A percentile compares a stretch with the other conserved stretches of the same genome.
Conservation (phyloP, 2,888 invertebrate genomes). For the Saturnia pavonia region DNA sequence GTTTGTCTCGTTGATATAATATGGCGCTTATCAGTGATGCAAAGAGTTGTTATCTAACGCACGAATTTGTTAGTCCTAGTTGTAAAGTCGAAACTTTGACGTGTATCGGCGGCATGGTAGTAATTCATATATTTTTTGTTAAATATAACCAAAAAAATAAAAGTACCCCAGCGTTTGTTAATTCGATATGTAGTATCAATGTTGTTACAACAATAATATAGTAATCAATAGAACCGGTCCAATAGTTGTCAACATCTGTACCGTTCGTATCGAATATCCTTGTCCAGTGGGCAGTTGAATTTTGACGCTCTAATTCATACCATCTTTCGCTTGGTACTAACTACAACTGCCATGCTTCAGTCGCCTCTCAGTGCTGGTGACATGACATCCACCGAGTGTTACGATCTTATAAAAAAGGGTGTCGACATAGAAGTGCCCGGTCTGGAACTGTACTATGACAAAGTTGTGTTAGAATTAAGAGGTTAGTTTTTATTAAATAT, state of each 20-base stretch:
- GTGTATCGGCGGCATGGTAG: constrained; percentile 18
- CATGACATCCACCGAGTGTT: constrained; percentile 78
- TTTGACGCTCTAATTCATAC: constrained; percentile 80
- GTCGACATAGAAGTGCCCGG: constrained; percentile 78
- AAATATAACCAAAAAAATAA: constrained; percentile 10
- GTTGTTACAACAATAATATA: constrained; percentile 10
- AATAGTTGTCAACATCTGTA: constrained; percentile 72
- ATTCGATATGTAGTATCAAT: constrained; percentile 9
- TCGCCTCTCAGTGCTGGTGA: constrained; percentile 58
- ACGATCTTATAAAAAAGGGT: constrained; percentile 76
- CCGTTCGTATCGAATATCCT: constrained; percentile 76
- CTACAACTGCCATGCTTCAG: constrained; percentile 39
- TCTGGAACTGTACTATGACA: constrained; percentile 81
- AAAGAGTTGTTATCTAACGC: constrained; percentile 42
- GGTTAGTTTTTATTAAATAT: constrained; percentile 64
- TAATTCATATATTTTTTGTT: constrained; percentile 27
- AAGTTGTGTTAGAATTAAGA: constrained; percentile 81
- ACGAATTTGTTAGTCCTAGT: constrained; percentile 42
- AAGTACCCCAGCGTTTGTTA: background rate
- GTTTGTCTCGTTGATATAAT: constrained; percentile 24
- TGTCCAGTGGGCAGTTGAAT: constrained; percentile 66
- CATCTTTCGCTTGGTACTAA: constrained; percentile 54
- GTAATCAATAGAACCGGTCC: constrained; percentile 58
- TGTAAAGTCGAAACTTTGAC: constrained; percentile 11
- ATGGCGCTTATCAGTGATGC: constrained; percentile 45